Evolutionary conservation across 1,140 invertebrate genomes (phyloP).

Genomic region (Drosophila pseudoobscura): DNA sequence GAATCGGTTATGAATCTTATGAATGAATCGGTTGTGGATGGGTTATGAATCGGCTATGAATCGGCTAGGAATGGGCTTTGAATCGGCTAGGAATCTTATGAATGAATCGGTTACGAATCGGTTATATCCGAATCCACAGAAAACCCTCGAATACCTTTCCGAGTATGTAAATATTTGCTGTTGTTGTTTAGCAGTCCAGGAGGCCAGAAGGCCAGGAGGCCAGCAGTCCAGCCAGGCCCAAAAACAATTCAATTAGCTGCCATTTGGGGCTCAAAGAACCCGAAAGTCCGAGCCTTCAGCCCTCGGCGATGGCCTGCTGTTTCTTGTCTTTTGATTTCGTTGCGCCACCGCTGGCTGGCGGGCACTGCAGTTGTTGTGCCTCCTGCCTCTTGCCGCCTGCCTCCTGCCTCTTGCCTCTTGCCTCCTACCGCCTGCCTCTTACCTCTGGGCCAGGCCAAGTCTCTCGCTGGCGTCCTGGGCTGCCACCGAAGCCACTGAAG

Average conservation of each 20-base stretch:
- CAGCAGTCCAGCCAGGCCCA: neutral
- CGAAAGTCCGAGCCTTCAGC: constrained; percentile 30
- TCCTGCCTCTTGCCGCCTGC: neutral
- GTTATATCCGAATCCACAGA: no score
- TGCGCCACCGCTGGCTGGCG: neutral
- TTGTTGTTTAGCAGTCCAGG: no score
- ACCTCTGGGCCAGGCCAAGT: constrained; percentile 18
- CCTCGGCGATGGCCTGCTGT: constrained; percentile 8
- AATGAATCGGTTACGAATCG: no score
- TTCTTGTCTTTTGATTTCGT: neutral
- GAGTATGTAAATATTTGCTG: no score
- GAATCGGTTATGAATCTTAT: no score
- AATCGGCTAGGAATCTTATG: no score
- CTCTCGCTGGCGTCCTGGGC: constrained; percentile 6
- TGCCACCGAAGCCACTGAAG: constrained; percentile 35
- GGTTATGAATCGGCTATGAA: no score
- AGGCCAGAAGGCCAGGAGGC: no score
- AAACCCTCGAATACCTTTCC: no score
- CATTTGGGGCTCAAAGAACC: constrained; percentile 17
- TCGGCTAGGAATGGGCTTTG: no score
- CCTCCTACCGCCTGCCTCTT: constrained; percentile 6
- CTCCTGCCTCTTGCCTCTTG: constrained; percentile 10
- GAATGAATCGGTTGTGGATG: no score
- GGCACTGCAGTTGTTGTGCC: constrained; percentile 20
- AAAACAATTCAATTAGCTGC: constrained; percentile 49